Evolutionary conservation across 2,888 invertebrate genomes (phyloP), one percentile per base, ranked within the genome.

Genomic region (Oscheius sp.): DNA sequence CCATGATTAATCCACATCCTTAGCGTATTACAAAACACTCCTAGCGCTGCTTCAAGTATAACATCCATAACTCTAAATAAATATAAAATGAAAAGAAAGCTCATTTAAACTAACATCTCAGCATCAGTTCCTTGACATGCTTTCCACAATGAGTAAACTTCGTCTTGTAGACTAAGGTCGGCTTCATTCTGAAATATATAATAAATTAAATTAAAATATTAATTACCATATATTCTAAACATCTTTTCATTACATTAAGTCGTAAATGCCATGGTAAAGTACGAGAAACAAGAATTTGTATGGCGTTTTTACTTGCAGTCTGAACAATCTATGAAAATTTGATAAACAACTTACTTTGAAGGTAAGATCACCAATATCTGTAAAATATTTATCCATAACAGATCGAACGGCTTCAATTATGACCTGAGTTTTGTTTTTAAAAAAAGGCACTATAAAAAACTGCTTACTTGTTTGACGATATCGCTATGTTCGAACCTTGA

Each of bases 11-110:
- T 25, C 71, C 71, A 71, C 6, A 27, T 35, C 3, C 71, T 59
- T 2, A 71, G 13, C 6, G 46, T 46, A 46, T 59, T 61, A 25
- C 71, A 71, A 61, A 71, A 71, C 13, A 71, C 61, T 0, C 63
- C 61, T 1, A 71, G 25, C 1, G 53, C 23, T 7, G 59, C 56
- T 21, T 7, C 35, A 13, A 71, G 21, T 9, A 59, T 27, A 1
- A 6, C 18, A 1, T 12, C 9, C 43, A 59, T 52, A 13, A 63
- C 53, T 1, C 71, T 71, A 29, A 52, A 66, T 6, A 43, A 5
- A 7, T 12, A 13, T 7, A 7, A 49, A 49, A 49, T 5, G n/a
- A 49, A 49, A 21, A 12, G 16, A 45, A 45, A 45, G 16, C 16
- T 18, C 21, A 2, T 18, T 13, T 49, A 13, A 18, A 49, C 49